Evolutionary conservation across 2,797 vertebrate genomes (phyloP), one percentile per base, ranked within the genome.

Genomic region (Micromesistius poutassou): DNA sequence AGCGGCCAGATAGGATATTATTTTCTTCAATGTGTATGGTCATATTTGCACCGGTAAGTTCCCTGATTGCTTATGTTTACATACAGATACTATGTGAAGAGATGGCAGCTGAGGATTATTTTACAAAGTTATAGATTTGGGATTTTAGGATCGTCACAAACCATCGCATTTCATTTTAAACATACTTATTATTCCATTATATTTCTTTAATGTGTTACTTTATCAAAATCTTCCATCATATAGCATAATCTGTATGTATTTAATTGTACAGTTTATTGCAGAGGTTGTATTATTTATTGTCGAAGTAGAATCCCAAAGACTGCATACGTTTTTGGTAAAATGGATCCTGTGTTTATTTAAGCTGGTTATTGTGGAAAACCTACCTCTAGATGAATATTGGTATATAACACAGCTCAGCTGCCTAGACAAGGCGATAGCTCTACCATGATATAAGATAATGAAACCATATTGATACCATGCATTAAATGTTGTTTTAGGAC

Each of bases 11-110:
- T 91, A 93, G 92, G 93, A 93, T 93, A 93, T 91, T 92, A 85
- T 88, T 7, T 89, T 95, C 95, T 93, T 95, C 96, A 96, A 96
- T 97, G 96, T 96, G 96, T 96, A 96, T 97, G 95, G 96, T 96
- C 93, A 96, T 97, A 94, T 96, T 97, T 93, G 96, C 96, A 93
- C 95, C 95, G 95, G 96, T 97, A 95, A 97, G 96, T 95, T 78
- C 5, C 0, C 35, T 30, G 13, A n/a, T 79, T 79, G 72, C 46
- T 55, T 28, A 22, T 1, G 14, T 74, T 74, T 74, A 68, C 13
- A 5, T 31, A 30, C 30, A 71, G 30, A 71, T 33, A 30, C 16
- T 71, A 10, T 30, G 68, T 31, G 30, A 71, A 31, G 68, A 71
- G 25, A 71, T 30, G 16, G 1, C 13, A 33, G 12, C 7, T 16